These are phyloP conservation scores for Siderastrea radians DNA, from an alignment of 92 coral and sea anemone species.

Conservation along the genomic window DNA sequence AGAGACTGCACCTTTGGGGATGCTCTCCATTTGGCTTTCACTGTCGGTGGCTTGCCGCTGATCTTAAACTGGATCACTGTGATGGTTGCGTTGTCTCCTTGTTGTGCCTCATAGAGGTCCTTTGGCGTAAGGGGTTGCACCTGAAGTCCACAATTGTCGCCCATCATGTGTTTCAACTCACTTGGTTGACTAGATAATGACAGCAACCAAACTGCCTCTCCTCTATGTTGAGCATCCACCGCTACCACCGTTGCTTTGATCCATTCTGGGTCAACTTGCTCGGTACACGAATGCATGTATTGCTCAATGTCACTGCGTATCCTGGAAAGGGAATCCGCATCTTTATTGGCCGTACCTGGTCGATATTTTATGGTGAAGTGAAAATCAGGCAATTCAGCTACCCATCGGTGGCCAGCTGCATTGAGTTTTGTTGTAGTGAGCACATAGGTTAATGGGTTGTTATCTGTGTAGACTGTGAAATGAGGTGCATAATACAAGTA, in stretches of 20 bases:
- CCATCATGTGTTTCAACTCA: background rate
- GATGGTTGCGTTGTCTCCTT: constrained; percentile 41
- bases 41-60: constrained; percentile 36
- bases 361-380: too few species aligned
- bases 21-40: constrained; percentile 37
- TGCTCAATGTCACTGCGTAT: constrained; percentile 3
- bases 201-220: constrained; percentile 51
- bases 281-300: constrained; percentile 51
- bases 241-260: constrained; percentile 51
- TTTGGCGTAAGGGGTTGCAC: constrained; percentile 44
- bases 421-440: too few species aligned
- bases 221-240: constrained; percentile 50
- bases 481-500: too few species aligned
- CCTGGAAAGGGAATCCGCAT: too few species aligned
- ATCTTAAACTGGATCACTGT: constrained; percentile 34
- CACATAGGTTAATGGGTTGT: too few species aligned
- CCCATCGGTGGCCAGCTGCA: too few species aligned
- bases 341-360: too few species aligned
- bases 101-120: constrained; percentile 51
- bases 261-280: constrained; percentile 38
- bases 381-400: too few species aligned
- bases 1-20: constrained; percentile 51
- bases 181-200: constrained; percentile 34
- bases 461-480: too few species aligned
- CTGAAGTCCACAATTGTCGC: background rate